Percentiles rank a stretch among this genome's conserved stretches.
Evolutionary conservation across 2,888 invertebrate species (phyloP).

Genomic region (Psylliodes chrysocephalus): DNA sequence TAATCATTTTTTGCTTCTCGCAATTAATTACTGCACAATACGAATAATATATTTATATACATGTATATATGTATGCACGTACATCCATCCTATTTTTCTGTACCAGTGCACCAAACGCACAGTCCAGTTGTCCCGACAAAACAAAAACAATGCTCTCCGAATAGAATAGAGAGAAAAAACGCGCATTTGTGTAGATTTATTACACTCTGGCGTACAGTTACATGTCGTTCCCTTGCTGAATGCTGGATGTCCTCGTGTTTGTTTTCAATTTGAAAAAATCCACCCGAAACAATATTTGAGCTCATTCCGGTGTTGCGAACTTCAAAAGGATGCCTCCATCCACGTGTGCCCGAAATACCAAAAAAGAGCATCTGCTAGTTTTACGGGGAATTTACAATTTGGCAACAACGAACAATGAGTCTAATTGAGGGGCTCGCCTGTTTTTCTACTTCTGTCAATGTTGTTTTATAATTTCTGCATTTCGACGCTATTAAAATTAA

Average conservation of each 20-base stretch:
- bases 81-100: neutral
- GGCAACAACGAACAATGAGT: slow-evolving; percentile 7
- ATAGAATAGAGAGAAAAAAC: neutral
- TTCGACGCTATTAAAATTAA: no score
- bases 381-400: slow-evolving; percentile 29
- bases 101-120: neutral
- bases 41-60: no score
- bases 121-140: neutral
- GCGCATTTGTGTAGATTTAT: slow-evolving; percentile 12
- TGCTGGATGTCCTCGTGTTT: slow-evolving; percentile 28
- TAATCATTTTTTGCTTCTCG: no score
- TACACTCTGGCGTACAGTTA: neutral
- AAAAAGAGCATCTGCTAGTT: slow-evolving; percentile 36
- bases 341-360: no score
- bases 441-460: no score
- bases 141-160: neutral
- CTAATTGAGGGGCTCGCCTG: neutral
- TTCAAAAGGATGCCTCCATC: slow-evolving; percentile 38
- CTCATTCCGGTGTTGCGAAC: slow-evolving; percentile 29
- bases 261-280: slow-evolving; percentile 39
- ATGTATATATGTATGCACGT: no score
- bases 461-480: no score
- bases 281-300: slow-evolving; percentile 34
- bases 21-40: neutral
- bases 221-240: slow-evolving; percentile 7